Base-by-base conservation (phyloP, 2,113 vertebrate species). In the Sprattus sprattus region DNA sequence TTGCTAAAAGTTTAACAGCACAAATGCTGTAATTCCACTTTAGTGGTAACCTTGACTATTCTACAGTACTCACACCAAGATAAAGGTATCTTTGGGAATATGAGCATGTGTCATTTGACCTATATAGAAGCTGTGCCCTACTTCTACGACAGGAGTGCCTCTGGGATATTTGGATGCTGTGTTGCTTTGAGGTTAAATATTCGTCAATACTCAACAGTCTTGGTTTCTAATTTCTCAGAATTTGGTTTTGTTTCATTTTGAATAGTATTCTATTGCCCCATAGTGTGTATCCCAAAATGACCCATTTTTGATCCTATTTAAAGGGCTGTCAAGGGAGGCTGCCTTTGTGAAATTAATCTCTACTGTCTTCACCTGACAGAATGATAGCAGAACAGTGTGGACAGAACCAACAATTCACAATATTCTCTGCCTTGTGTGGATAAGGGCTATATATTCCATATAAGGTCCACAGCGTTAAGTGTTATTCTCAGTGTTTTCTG, bases 261-360 rank as follows among this genome's bases (percentile, higher is more conserved):
- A 20, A 22, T 49, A 8, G 80, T 85, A 47, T 45, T 16, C 13
- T 28, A 47, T 80, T 84, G 88, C 75, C 75, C 82, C 75, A 81
- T 78, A 89, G 86, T 57, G 46, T 81, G 82, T 84, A 87, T 85
- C 87, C 87, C 85, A 86, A 87, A 90, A 52, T 92, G 92, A 93
- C 92, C 91, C 85, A 93, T 89, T 93, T 94, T 83, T 88, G 89
- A 87, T 88, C 89, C 91, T 94, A 91, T 93, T 94, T 93, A 93
- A 94, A 93, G 92, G 87, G 86, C 85, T 86, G 87, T 20, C 83
- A 86, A 81, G 82, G 81, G 86, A 89, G 82, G 83, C 39, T 83
- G 45, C 81, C 78, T 82, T 84, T 87, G 84, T 91, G 64, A 87
- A 90, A 85, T 85, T 16, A 89, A 86, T 84, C 88, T 89, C 83